Evolutionary conservation across 2,797 vertebrate species (phyloP).

Genomic region (Jordanella pulchra): DNA sequence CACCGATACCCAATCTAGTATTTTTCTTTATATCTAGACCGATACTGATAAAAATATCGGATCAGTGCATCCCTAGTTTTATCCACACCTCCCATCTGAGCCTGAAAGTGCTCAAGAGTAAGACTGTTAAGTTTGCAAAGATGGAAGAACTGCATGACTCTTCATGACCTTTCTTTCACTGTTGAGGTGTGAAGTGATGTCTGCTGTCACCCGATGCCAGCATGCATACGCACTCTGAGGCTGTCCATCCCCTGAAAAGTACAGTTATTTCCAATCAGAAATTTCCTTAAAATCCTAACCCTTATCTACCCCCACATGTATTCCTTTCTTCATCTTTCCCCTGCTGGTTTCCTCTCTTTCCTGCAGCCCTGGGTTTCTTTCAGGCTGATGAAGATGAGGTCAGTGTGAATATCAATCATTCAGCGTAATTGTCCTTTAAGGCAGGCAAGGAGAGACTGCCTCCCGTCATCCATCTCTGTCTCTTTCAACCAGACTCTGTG

Average conservation of each 20-base stretch:
- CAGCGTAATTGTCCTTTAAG: constrained; percentile 78
- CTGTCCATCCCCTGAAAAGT: constrained; percentile 27
- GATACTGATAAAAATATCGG: too few species aligned
- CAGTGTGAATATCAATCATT: constrained; percentile 73
- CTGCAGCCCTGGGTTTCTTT: constrained; percentile 34
- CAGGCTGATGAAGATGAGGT: constrained; percentile 66
- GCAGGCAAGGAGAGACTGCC: constrained; percentile 72
- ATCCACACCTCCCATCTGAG: background rate
- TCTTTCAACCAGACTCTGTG: constrained; percentile 53
- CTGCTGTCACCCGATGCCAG: constrained; percentile 29
- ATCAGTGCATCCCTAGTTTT: too few species aligned
- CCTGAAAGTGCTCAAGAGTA: constrained; percentile 21
- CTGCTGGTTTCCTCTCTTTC: constrained; percentile 18
- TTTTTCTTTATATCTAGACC: too few species aligned
- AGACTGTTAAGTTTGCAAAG: constrained; percentile 50
- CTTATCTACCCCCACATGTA: constrained; percentile 17
- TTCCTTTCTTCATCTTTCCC: constrained; percentile 33
- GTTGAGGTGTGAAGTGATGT: constrained; percentile 68
- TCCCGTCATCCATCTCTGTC: constrained; percentile 69
- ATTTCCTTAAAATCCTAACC: constrained; percentile 23
- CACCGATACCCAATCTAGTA: too few species aligned
- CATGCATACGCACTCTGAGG: constrained; percentile 16
- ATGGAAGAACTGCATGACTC: constrained; percentile 62
- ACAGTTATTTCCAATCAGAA: constrained; percentile 44
- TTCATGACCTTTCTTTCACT: constrained; percentile 61